Conservation (phyloP, 2,797 vertebrate species). For the Emydoidea blandingii region DNA sequence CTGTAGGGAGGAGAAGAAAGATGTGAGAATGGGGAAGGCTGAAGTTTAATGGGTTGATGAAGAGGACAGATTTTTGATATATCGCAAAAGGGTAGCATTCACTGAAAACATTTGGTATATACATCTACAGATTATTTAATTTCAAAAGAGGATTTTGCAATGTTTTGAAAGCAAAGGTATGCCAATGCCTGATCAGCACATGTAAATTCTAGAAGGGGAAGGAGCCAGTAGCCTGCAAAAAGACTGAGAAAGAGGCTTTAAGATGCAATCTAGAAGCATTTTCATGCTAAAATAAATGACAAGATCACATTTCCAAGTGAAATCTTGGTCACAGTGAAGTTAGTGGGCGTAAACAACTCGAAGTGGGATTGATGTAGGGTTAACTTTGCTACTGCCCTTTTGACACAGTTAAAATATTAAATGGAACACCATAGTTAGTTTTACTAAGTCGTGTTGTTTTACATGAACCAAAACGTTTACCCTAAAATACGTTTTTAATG, state of each 20-base stretch:
- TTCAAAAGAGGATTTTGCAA: too few species aligned
- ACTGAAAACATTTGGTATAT: too few species aligned
- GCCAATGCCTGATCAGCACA: neutral
- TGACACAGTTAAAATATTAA: neutral
- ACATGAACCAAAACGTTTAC: slow-evolving; percentile 56
- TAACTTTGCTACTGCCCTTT: neutral
- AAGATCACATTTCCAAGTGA: neutral
- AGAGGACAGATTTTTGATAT: too few species aligned
- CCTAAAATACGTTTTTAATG: slow-evolving; percentile 52
- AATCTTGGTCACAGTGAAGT: neutral
- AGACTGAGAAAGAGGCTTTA: fast-evolving
- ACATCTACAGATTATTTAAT: too few species aligned
- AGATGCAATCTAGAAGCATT: neutral
- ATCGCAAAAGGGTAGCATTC: too few species aligned
- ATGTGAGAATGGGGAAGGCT: too few species aligned
- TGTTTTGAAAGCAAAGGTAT: too few species aligned
- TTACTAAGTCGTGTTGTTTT: slow-evolving; percentile 44
- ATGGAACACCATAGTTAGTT: neutral
- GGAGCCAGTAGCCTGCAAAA: neutral
- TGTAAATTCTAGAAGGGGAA: neutral
- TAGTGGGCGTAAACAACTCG: neutral
- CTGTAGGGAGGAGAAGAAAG: too few species aligned
- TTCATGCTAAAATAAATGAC: neutral
- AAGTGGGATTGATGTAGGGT: neutral
- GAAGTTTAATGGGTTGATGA: too few species aligned